Evolutionary conservation across 2,797 vertebrate genomes (phyloP).

Genomic region (Macropus fuliginosus): DNA sequence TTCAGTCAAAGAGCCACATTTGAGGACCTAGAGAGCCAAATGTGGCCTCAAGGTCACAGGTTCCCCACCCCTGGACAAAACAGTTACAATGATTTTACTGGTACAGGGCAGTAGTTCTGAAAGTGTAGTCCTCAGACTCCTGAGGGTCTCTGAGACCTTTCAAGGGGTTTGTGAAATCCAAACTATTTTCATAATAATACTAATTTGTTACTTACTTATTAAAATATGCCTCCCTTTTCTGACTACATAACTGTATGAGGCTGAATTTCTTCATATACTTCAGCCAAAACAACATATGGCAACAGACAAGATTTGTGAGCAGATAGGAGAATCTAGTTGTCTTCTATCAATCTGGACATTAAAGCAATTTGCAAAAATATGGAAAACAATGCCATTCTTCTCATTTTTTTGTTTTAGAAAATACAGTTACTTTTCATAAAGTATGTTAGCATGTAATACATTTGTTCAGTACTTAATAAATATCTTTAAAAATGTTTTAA

Average conservation of each 20-base stretch:
- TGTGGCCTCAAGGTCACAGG: no score
- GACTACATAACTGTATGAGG: neutral
- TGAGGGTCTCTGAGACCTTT: neutral
- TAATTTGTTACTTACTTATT: neutral
- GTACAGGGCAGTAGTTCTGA: neutral
- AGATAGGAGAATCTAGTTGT: neutral
- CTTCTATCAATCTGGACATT: neutral
- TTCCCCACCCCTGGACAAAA: neutral
- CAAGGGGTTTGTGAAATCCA: neutral
- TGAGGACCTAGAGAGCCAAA: no score
- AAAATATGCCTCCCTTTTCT: neutral
- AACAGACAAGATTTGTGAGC: neutral
- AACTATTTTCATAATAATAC: neutral
- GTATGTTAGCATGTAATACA: neutral
- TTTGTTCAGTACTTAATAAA: neutral
- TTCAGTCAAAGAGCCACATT: no score
- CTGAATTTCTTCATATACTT: neutral
- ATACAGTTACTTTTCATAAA: neutral
- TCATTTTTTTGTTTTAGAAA: neutral
- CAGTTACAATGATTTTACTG: neutral
- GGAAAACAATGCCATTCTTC: neutral
- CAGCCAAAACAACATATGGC: neutral
- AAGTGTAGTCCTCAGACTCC: neutral
- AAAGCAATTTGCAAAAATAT: neutral
- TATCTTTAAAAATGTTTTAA: neutral